Conservation (phyloP, 2,113 vertebrate genomes). For the Microcebus tavaratra region DNA sequence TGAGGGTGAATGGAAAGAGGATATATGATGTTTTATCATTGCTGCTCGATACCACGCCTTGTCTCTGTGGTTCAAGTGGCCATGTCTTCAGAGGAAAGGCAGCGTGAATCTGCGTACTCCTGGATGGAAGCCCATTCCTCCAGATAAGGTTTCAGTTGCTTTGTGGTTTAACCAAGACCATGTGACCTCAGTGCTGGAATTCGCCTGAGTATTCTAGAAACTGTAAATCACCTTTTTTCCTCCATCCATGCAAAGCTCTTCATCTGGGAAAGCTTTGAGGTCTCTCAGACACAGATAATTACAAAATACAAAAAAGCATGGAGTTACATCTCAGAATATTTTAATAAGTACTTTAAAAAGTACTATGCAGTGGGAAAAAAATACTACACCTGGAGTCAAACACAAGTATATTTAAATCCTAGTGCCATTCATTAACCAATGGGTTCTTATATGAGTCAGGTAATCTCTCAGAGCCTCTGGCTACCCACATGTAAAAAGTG, state of each 20-base stretch:
- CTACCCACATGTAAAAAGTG: background rate
- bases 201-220: background rate
- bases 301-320: background rate
- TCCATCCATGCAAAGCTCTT: background rate
- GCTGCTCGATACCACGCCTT: background rate
- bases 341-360: background rate
- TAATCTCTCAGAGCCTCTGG: background rate
- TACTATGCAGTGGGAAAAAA: background rate
- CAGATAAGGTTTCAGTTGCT: background rate
- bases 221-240: background rate
- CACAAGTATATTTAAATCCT: background rate
- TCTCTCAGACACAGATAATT: background rate
- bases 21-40: background rate
- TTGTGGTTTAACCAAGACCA: background rate
- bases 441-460: background rate
- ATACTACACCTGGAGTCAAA: background rate
- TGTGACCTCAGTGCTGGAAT: background rate
- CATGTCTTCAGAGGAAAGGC: background rate
- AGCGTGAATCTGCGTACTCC: background rate
- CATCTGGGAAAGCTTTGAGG: background rate
- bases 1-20: background rate
- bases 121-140: background rate
- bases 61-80: background rate
- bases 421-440: background rate
- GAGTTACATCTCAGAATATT: background rate